These are phyloP conservation scores for Parelbella ahira DNA, from an alignment of 2,888 invertebrate species.

Conservation along the genomic window DNA sequence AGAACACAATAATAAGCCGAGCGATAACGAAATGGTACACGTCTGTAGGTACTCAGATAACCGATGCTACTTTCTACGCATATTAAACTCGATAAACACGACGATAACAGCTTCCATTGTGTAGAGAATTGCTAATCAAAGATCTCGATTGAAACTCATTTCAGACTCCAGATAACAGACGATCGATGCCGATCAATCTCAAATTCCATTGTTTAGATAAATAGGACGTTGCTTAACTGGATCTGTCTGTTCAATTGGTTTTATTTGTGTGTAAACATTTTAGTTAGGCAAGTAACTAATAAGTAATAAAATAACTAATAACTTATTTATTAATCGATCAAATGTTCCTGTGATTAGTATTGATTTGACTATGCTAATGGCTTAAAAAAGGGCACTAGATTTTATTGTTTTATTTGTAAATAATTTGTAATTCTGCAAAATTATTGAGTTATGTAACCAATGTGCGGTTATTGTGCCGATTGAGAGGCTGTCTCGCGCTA, in stretches of 20 bases:
- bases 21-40: constrained; percentile 73
- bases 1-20: constrained; percentile 64
- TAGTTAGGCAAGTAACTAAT: too few relatives aligned
- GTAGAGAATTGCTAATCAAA: constrained; percentile 62
- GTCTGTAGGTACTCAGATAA: constrained; percentile 51
- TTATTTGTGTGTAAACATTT: too few relatives aligned
- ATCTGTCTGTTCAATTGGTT: neutral
- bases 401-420: too few relatives aligned
- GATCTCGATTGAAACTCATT: constrained; percentile 70
- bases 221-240: constrained; percentile 11
- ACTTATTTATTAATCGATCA: too few relatives aligned
- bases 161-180: constrained; percentile 29
- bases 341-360: too few relatives aligned
- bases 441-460: too few relatives aligned
- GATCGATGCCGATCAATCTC: constrained; percentile 8
- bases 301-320: too few relatives aligned
- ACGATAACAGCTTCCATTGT: constrained; percentile 67
- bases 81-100: constrained; percentile 72
- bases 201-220: constrained; percentile 19
- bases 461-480: neutral
- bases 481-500: constrained; percentile 26
- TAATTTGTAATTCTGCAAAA: too few relatives aligned
- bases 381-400: too few relatives aligned
- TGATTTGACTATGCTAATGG: too few relatives aligned
- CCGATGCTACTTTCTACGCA: constrained; percentile 68